Base-by-base conservation (phyloP, 2,113 vertebrate species). In the Arothron firmamentum region DNA sequence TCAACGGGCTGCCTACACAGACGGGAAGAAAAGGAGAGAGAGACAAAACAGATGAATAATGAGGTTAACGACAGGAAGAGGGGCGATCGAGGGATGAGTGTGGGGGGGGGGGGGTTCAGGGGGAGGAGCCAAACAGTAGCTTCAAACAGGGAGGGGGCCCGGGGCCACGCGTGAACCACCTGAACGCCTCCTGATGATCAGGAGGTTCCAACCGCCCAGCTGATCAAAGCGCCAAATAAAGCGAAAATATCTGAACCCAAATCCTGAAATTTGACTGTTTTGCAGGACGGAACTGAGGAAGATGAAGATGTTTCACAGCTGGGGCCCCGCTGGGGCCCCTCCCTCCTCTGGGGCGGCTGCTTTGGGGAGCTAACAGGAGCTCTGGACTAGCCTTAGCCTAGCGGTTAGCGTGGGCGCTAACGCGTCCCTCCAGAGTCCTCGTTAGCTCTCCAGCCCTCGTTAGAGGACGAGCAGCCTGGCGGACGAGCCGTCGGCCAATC, bases 1-100 rank as follows among this genome's bases (percentile, higher is more conserved):
- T 95, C 93, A 97, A 91, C 90, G 95, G 93, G 93, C 93, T 94
- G 92, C 94, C 93, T 92, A 93, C 90, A 93, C 89, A 88, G 72
- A 87, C 49, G 79, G 82, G 88, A 72, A 90, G 78, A 90, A 60
- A 85, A 87, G 90, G 91, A 92, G 83, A 80, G 65, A 80, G 65
- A 91, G 65, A 84, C 78, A 90, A 94, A 92, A 93, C 93, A 90
- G 85, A 94, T 96, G 94, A 96, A 93, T 91, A 82, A 90, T 92
- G 90, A 85, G 90, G 89, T 92, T 81, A 90, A 91, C 87, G 18
- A 66, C 89, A 84, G 71, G 79, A 84, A 82, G 75, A 76, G 76
- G 82, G 67, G 84, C 75, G 88, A 70, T 80, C 86, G 87, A 88
- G 72, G 79, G 72, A 46, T 50, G 77, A 85, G 84, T 6, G 23